Evolutionary conservation across 1,140 invertebrate species (phyloP).

Genomic region (Drosophila nebulosa): DNA sequence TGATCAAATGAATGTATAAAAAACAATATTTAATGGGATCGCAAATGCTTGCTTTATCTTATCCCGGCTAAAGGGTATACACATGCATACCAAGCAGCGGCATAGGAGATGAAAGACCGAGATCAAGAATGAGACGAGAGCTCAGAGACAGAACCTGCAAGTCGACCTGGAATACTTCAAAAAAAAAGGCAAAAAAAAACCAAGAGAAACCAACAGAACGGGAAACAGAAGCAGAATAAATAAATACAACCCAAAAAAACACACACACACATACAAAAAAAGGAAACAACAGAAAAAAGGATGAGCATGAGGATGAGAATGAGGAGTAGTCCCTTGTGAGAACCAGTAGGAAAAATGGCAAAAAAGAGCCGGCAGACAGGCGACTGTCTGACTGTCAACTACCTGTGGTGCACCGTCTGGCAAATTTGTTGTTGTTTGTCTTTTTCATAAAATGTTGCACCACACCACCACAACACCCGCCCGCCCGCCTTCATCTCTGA

Average conservation of each 20-base stretch:
- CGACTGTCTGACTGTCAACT: background rate
- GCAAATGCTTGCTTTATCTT: too few species aligned
- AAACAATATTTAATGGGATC: background rate
- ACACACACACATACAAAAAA: background rate
- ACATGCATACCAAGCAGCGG: background rate
- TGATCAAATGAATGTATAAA: too few species aligned
- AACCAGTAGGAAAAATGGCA: background rate
- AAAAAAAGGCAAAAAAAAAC: background rate
- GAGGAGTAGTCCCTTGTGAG: background rate
- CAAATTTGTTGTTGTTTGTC: background rate
- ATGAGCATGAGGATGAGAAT: background rate
- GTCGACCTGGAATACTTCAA: background rate
- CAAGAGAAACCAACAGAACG: background rate
- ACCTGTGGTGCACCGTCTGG: background rate
- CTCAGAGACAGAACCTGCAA: background rate
- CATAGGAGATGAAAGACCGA: too few species aligned
- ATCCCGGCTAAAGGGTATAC: too few species aligned
- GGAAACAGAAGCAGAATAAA: slow-evolving; percentile 12
- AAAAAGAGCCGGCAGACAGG: background rate
- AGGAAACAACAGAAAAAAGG: background rate
- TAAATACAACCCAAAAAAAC: slow-evolving; percentile 8
- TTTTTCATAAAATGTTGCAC: background rate
- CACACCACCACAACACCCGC: background rate
- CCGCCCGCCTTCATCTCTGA: background rate
- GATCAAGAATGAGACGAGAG: background rate